Percentiles rank a stretch among this genome's conserved stretches.
phyloP scores from a whole-genome alignment of 2,797 vertebrate species.

The Danio albolineatus region DNA sequence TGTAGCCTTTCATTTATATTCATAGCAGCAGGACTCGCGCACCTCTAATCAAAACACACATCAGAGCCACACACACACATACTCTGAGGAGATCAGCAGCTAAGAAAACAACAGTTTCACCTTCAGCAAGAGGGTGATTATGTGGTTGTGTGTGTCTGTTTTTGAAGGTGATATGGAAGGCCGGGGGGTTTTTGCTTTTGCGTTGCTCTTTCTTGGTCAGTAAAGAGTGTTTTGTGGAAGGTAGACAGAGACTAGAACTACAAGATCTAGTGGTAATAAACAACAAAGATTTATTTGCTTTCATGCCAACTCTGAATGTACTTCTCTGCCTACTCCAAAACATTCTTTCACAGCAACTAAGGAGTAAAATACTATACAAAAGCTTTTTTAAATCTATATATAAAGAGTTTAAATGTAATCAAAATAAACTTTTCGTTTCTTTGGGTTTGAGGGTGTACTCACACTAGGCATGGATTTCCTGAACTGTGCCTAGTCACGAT shows the following conservation, averaged over 20 bases:
- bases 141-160: slow-evolving; percentile 10
- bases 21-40: slow-evolving; percentile 43
- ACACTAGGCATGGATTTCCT: too few species aligned
- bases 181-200: background rate
- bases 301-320: too few species aligned
- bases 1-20: slow-evolving; percentile 59
- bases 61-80: slow-evolving; percentile 43
- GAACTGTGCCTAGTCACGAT: too few species aligned
- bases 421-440: too few species aligned
- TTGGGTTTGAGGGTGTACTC: too few species aligned
- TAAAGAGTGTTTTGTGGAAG: background rate
- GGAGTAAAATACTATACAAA: too few species aligned
- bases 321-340: too few species aligned
- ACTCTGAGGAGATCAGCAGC: slow-evolving; percentile 32
- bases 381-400: too few species aligned
- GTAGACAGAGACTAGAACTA: too few species aligned
- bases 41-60: slow-evolving; percentile 57
- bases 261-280: background rate
- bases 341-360: too few species aligned
- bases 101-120: slow-evolving; percentile 39
- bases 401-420: too few species aligned
- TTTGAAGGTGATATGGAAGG: slow-evolving; percentile 10
- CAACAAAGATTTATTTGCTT: too few species aligned
- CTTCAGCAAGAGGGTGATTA: slow-evolving; percentile 29
- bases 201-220: background rate